These are phyloP conservation scores for Bombyx mandarina DNA, from an alignment of 1,140 invertebrate species.

Conservation along the genomic window DNA sequence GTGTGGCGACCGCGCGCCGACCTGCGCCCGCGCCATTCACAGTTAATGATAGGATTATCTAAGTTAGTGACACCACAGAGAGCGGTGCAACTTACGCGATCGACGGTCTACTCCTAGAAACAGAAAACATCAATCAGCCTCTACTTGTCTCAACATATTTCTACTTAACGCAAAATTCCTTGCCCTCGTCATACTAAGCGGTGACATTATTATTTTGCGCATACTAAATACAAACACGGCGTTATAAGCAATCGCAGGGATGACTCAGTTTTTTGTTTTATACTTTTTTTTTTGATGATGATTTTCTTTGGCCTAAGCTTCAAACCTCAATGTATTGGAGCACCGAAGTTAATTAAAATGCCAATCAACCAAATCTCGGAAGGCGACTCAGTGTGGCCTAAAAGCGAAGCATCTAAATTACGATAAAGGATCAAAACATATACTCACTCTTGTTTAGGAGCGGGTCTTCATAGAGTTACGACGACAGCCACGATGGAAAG, in stretches of 20 bases:
- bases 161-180: constrained; percentile 36
- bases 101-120: constrained; percentile 73
- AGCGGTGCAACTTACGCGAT: constrained; percentile 72
- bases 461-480: constrained; percentile 55
- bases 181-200: constrained; percentile 38
- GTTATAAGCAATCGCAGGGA: constrained; percentile 25
- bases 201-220: constrained; percentile 55
- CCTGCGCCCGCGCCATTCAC: constrained; percentile 41
- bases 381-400: constrained; percentile 32
- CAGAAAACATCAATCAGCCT: constrained; percentile 69
- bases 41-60: constrained; percentile 54
- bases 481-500: constrained; percentile 49
- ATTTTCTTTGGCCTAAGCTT: too few species aligned
- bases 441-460: constrained; percentile 70
- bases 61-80: constrained; percentile 68
- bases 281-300: background rate
- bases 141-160: constrained; percentile 46
- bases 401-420: constrained; percentile 48
- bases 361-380: constrained; percentile 42
- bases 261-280: background rate
- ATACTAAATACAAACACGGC: constrained; percentile 46
- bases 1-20: constrained; percentile 18
- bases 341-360: constrained; percentile 34
- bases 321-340: constrained; percentile 15
- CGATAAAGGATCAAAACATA: constrained; percentile 10